A percentile compares a stretch with the other conserved stretches of the same genome.
phyloP scores from a whole-genome alignment of 2,797 vertebrate genomes.

The Triplophysa bombifrons region DNA sequence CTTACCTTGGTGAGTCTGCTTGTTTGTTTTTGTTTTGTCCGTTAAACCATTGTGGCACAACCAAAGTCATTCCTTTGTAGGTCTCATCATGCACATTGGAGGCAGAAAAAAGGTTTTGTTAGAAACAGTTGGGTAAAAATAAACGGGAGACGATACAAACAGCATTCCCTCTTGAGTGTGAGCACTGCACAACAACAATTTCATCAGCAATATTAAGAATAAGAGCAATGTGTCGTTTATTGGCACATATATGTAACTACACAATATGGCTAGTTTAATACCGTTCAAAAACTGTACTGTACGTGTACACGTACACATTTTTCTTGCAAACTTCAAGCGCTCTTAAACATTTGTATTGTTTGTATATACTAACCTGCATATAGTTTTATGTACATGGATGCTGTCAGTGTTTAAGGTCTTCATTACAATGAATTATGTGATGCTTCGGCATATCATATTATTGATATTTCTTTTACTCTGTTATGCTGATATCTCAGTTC shows the following conservation, averaged over 20 bases:
- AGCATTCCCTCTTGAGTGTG: not conserved
- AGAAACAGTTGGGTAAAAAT: not conserved
- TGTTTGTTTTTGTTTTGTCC: not conserved
- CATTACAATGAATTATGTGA: not conserved
- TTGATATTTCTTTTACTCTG: not conserved
- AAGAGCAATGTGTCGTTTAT: not conserved
- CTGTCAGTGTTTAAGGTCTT: not conserved
- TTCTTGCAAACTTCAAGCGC: constrained; percentile 18
- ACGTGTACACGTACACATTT: not conserved
- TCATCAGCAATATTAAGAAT: not conserved
- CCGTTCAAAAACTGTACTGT: not conserved
- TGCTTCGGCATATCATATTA: not conserved
- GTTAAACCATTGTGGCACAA: not conserved
- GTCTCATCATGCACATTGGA: not conserved
- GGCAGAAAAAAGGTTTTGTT: not conserved
- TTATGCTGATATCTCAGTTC: not conserved
- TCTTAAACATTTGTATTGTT: constrained; percentile 6
- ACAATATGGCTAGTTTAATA: not conserved
- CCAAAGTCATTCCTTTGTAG: not conserved
- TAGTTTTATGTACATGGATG: not conserved
- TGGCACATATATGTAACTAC: not conserved
- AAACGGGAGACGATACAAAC: not conserved
- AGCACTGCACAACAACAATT: not conserved
- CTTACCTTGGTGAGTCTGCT: not conserved
- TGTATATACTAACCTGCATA: not conserved